A percentile compares a stretch with the other conserved stretches of the same genome.
These are phyloP conservation scores for Sebastes hubbsi DNA, from an alignment of 2,797 vertebrate genomes.

Conservation along the genomic window DNA sequence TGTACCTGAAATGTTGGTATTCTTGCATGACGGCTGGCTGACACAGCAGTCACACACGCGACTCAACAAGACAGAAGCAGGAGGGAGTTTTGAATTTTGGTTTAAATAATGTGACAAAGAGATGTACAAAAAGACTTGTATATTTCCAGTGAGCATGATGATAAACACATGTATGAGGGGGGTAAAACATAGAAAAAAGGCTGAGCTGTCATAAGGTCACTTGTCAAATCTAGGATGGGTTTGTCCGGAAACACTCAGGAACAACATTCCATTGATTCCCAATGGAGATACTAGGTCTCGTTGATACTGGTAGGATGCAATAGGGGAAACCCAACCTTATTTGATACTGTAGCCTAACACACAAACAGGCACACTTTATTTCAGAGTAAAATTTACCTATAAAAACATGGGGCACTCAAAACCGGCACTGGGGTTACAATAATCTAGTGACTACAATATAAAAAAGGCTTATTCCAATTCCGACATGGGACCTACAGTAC, in stretches of 20 bases:
- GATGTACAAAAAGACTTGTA: constrained; percentile 42
- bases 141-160: constrained; percentile 25
- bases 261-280: constrained; percentile 37
- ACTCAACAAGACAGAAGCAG: constrained; percentile 52
- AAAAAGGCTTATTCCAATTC: constrained; percentile 54
- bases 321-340: constrained; percentile 55
- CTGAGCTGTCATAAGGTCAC: constrained; percentile 80
- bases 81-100: constrained; percentile 30
- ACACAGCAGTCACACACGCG: constrained; percentile 14
- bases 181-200: constrained; percentile 47
- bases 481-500: constrained; percentile 37
- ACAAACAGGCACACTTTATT: constrained; percentile 60
- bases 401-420: constrained; percentile 59
- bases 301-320: constrained; percentile 1
- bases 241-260: constrained; percentile 55
- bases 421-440: constrained; percentile 46
- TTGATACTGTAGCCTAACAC: constrained; percentile 65
- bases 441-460: constrained; percentile 49
- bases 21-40: constrained; percentile 11
- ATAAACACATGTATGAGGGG: neutral
- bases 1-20: constrained; percentile 30
- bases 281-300: neutral
- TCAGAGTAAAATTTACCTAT: constrained; percentile 38
- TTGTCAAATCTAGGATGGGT: constrained; percentile 73
- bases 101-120: constrained; percentile 32